phyloP scores from a whole-genome alignment of 2,113 vertebrate genomes.

The Leucopsar rothschildi region DNA sequence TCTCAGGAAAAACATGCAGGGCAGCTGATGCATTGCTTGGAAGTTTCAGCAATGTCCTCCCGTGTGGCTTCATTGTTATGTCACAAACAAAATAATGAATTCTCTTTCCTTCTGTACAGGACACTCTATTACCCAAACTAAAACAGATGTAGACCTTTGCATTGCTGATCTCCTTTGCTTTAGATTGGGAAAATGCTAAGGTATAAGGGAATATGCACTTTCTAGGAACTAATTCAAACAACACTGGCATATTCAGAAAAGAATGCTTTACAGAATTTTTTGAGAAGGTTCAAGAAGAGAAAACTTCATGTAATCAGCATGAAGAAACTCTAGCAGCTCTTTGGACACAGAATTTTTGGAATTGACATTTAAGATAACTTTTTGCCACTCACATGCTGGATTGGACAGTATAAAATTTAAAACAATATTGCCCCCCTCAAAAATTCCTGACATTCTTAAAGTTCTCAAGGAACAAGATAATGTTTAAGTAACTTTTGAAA shows the following conservation, averaged over 20 bases:
- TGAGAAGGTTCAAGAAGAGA: background rate
- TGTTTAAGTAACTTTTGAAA: background rate
- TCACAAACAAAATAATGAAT: background rate
- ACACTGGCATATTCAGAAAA: background rate
- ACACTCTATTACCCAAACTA: fast-evolving
- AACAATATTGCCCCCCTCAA: fast-evolving
- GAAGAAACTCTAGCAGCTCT: background rate
- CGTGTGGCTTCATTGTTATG: fast-evolving
- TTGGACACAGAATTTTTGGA: background rate
- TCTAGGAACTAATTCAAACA: background rate
- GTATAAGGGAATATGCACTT: background rate
- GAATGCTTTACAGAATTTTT: background rate
- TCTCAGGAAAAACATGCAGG: background rate
- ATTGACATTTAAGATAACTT: background rate
- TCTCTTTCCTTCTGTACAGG: background rate
- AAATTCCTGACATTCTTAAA: background rate
- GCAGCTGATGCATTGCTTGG: background rate
- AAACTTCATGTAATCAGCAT: background rate
- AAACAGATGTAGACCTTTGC: background rate
- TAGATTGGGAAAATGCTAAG: background rate
- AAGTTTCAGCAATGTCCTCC: background rate
- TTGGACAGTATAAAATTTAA: background rate
- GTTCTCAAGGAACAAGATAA: background rate
- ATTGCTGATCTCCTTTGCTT: background rate
- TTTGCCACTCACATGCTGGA: background rate